Percentiles rank a stretch among this genome's conserved stretches.
Conservation (phyloP, 2,888 invertebrate genomes). For the Thalpophila matura region DNA sequence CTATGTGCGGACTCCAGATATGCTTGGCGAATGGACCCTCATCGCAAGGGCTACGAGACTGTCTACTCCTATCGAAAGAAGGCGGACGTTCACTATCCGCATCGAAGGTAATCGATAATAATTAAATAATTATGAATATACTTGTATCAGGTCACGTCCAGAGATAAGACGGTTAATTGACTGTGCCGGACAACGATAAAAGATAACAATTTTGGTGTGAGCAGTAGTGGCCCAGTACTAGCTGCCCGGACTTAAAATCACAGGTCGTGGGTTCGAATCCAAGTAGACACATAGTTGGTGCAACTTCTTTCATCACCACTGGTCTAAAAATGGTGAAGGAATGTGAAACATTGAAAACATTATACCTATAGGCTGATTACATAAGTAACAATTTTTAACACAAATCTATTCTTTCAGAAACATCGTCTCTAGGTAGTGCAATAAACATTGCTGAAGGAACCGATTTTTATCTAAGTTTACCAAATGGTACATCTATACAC, state of each 20-base stretch:
- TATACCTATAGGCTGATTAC: too few species aligned
- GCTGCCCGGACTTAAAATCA: too few species aligned
- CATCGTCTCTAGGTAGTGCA: slow-evolving; percentile 27
- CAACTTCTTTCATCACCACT: too few species aligned
- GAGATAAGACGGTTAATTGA: slow-evolving; percentile 71
- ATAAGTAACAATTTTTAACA: slow-evolving; percentile 33
- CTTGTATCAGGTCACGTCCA: slow-evolving; percentile 79
- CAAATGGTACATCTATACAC: slow-evolving; percentile 62
- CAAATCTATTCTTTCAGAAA: slow-evolving; percentile 43
- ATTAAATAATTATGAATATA: slow-evolving; percentile 61
- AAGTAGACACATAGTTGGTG: too few species aligned
- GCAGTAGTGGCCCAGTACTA: too few species aligned
- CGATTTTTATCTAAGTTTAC: slow-evolving; percentile 75
- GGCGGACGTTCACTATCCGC: slow-evolving; percentile 74
- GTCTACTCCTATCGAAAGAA: slow-evolving; percentile 71
- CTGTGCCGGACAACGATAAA: slow-evolving; percentile 28
- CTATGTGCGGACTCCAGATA: slow-evolving; percentile 65
- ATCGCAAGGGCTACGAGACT: slow-evolving; percentile 69
- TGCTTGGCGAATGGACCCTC: slow-evolving; percentile 79
- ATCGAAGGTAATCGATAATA: slow-evolving; percentile 78
- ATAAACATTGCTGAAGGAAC: slow-evolving; percentile 71
- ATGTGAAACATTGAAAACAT: too few species aligned
- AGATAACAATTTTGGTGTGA: slow-evolving; percentile 61
- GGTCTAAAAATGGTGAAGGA: too few species aligned
- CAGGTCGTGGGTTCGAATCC: too few species aligned